Conservation (phyloP, 1,140 invertebrate species). For the Penaeus chinensis region DNA sequence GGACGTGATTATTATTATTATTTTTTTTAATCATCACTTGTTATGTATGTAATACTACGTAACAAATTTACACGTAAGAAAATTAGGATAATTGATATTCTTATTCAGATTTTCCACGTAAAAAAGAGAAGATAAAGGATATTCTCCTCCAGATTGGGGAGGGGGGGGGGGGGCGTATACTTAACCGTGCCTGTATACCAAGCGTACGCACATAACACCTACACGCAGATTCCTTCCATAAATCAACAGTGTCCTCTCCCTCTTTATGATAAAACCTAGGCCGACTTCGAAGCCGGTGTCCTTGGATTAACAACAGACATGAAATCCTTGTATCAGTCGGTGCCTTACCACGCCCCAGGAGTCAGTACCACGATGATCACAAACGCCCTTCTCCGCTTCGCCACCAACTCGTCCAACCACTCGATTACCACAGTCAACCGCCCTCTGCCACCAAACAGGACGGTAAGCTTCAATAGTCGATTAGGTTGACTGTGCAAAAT, state of each 20-base stretch:
- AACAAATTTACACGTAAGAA: no score
- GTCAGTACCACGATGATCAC: constrained; percentile 52
- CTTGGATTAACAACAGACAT: background rate
- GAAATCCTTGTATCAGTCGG: constrained; percentile 50
- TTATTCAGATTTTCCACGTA: background rate
- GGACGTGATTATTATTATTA: no score
- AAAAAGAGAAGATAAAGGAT: background rate
- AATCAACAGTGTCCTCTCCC: background rate
- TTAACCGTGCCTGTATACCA: background rate
- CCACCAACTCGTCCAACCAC: constrained; percentile 48
- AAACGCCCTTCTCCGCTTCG: constrained; percentile 57
- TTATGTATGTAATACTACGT: background rate
- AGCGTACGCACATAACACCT: background rate
- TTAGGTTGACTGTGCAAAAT: background rate
- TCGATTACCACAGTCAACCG: constrained; percentile 57
- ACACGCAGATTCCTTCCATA: background rate
- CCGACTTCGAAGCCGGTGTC: background rate
- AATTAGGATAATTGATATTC: no score
- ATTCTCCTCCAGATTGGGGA: no score
- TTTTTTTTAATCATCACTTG: no score
- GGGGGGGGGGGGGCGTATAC: no score
- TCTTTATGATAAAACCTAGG: constrained; percentile 27
- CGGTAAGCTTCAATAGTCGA: constrained; percentile 27
- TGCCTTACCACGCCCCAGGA: constrained; percentile 57
- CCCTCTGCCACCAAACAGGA: constrained; percentile 53